These are phyloP conservation scores for Melinopterus prodromus DNA, from an alignment of 2,888 invertebrate genomes.

Conservation along the genomic window DNA sequence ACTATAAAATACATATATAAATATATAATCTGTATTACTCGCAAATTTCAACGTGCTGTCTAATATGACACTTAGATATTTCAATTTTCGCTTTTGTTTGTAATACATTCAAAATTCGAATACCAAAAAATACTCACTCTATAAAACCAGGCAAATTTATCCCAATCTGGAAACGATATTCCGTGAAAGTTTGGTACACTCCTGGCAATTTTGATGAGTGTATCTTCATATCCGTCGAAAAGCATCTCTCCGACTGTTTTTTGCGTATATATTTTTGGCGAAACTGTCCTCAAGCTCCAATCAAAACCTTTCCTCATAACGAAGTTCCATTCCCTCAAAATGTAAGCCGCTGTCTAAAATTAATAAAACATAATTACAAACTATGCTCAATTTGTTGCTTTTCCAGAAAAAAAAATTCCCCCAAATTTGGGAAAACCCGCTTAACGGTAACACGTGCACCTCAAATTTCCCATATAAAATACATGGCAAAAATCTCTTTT, in stretches of 20 bases:
- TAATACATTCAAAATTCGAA: not conserved
- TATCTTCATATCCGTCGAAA: slow-evolving; percentile 83
- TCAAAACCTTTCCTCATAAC: slow-evolving; percentile 69
- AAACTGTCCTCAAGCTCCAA: slow-evolving; percentile 65
- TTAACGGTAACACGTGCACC: no score
- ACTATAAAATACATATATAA: no score
- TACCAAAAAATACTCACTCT: slow-evolving; percentile 59
- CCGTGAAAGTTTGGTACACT: slow-evolving; percentile 59
- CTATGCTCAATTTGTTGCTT: slow-evolving; percentile 62
- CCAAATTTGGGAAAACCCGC: no score
- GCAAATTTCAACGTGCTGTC: no score
- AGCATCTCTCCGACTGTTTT: slow-evolving; percentile 75
- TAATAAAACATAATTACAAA: slow-evolving; percentile 40
- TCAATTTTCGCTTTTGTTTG: no score
- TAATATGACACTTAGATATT: no score
- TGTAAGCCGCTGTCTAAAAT: slow-evolving; percentile 67
- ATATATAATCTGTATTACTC: no score
- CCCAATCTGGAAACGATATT: slow-evolving; percentile 63
- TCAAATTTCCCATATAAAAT: no score
- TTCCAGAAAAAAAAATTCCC: slow-evolving; percentile 44
- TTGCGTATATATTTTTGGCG: slow-evolving; percentile 66
- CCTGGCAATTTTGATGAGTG: slow-evolving; percentile 72
- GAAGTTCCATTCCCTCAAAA: slow-evolving; percentile 67
- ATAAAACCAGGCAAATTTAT: slow-evolving; percentile 90
- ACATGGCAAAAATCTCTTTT: no score